Evolutionary conservation across 30 jellyfish, hydroid and myxozoan species (phyloP).

Genomic region (Cassiopea andromeda): DNA sequence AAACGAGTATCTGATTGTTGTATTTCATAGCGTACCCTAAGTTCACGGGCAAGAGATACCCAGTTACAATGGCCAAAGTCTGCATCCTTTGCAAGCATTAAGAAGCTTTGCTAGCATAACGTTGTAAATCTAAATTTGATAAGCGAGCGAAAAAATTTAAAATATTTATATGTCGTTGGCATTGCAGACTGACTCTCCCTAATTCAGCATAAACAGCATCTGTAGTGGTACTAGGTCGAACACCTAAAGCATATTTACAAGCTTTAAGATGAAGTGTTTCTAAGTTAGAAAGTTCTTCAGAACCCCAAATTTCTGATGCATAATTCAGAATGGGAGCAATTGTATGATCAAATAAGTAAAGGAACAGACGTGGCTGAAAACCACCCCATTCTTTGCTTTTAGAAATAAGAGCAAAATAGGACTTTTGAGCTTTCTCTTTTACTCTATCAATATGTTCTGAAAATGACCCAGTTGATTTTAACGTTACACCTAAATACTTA

Average conservation of each 20-base stretch:
- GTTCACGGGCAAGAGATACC: constrained; percentile 38
- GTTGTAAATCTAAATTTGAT: constrained; percentile 13
- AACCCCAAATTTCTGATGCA: constrained; percentile 50
- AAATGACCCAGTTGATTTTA: constrained; percentile 20
- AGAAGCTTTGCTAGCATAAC: constrained; percentile 45
- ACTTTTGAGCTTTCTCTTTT: constrained; percentile 34
- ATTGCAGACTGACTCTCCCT: constrained; percentile 32
- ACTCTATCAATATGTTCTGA: constrained; percentile 22
- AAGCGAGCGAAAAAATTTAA: constrained; percentile 29
- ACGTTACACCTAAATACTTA: constrained; percentile 8
- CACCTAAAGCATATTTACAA: constrained; percentile 51
- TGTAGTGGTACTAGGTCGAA: constrained; percentile 24
- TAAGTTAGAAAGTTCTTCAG: constrained; percentile 34
- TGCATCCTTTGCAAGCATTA: constrained; percentile 25
- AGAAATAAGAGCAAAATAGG: constrained; percentile 44
- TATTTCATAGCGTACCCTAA: constrained; percentile 32
- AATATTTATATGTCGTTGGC: constrained; percentile 12
- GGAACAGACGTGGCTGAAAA: constrained; percentile 43
- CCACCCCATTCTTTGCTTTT: constrained; percentile 54
- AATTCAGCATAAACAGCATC: constrained; percentile 45
- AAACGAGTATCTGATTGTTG: constrained; percentile 41
- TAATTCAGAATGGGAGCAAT: constrained; percentile 32
- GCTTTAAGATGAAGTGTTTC: constrained; percentile 41
- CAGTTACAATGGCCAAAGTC: constrained; percentile 44
- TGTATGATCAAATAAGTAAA: constrained; percentile 25